phyloP scores from a whole-genome alignment of 2,888 invertebrate genomes.

The Rhopalosiphum nymphaeae region DNA sequence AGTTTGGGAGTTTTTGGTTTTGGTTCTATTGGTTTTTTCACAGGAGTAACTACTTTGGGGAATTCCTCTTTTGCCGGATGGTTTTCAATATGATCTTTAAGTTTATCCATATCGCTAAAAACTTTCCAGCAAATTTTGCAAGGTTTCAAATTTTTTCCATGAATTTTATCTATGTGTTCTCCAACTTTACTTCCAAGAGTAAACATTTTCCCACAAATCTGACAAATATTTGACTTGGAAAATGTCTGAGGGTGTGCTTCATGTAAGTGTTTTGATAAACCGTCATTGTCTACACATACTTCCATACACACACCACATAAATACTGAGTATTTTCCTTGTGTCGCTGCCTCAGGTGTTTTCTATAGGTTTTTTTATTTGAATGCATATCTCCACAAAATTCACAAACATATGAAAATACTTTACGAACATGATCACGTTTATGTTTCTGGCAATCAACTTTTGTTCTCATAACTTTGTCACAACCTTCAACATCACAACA shows the following conservation, averaged over 20 bases:
- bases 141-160: conserved; percentile 74
- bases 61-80: conserved; percentile 67
- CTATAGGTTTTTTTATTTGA: conserved; percentile 75
- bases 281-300: conserved; percentile 74
- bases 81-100: conserved; percentile 72
- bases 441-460: conserved; percentile 73
- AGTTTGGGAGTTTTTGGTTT: conserved; percentile 57
- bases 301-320: conserved; percentile 75
- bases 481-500: conserved; percentile 72
- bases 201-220: conserved; percentile 76
- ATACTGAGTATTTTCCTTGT: conserved; percentile 74
- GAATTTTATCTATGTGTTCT: conserved; percentile 75
- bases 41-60: conserved; percentile 49
- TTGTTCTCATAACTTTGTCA: conserved; percentile 73
- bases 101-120: conserved; percentile 73
- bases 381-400: conserved; percentile 75
- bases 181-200: conserved; percentile 75
- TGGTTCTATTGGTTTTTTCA: conserved; percentile 51
- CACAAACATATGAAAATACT: conserved; percentile 70
- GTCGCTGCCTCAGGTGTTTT: conserved; percentile 75
- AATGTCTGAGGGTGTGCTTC: conserved; percentile 72
- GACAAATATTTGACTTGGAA: conserved; percentile 73
- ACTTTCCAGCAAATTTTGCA: conserved; percentile 76
- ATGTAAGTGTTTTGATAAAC: conserved; percentile 74
- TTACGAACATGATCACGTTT: conserved; percentile 71